Base-by-base conservation (phyloP, 2,888 invertebrate genomes). In the Apodemia hepburni region DNA sequence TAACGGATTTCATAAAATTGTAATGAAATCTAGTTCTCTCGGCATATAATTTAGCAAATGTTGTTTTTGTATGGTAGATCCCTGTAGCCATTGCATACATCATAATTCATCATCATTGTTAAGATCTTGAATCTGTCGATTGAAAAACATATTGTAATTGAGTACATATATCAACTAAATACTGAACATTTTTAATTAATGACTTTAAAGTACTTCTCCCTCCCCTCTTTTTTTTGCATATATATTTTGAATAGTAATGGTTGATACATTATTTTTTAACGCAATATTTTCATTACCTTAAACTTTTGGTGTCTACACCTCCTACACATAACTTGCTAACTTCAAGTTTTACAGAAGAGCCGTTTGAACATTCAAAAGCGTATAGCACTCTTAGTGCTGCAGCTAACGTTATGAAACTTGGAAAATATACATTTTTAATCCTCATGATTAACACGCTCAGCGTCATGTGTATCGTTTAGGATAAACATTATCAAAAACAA, bases 61-160 rank as follows among this genome's bases (percentile, higher is more conserved):
- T 22, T 17, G 22, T 54, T 54, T 17, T 22, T 17, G 8, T 54
- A 54, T 54, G 11, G 22, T 54, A 54, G 17, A 54, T 54, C 9
- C n/a, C 54, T 22, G 11, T 11, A 22, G 54, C 54, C 54, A 54
- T 54, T 54, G 4, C 54, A 18, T 22, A 22, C 54, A 54, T 54
- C 17, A 22, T 54, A n/a, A n/a, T n/a, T n/a, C n/a, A n/a, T n/a
- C n/a, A n/a, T n/a, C n/a, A 22, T 54, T 54, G 54, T 54, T 22
- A 54, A 54, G 54, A 17, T 54, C 17, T 54, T 17, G 54, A 54
- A 54, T 54, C 54, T 54, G 54, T 54, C 18, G 4, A 54, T 54
- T 54, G 42, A 54, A 22, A 54, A 54, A 54, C 6, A 54, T 54
- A 54, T 54, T 54, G 11, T 54, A 54, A 54, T 54, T 9, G 11